These are phyloP conservation scores for Eupristina koningsbergeri DNA, from an alignment of 1,140 invertebrate species.

Conservation along the genomic window DNA sequence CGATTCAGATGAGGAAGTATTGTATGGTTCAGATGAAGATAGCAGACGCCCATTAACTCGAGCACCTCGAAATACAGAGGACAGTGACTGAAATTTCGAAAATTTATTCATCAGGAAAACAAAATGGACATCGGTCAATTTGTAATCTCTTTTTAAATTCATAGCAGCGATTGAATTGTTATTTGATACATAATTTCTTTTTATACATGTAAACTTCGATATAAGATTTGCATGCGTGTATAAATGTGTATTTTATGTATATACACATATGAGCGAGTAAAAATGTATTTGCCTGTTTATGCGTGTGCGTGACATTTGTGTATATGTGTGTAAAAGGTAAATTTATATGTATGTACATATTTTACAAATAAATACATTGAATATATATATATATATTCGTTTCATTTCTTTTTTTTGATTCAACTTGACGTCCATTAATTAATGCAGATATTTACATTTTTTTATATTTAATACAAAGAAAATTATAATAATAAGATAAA, in stretches of 20 bases:
- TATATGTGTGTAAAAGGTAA: no score
- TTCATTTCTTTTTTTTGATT: no score
- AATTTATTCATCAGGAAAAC: background rate
- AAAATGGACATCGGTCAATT: slow-evolving; percentile 9
- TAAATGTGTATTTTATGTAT: slow-evolving; percentile 35
- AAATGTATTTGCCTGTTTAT: background rate
- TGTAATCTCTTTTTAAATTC: background rate
- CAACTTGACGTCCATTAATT: no score
- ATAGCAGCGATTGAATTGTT: background rate
- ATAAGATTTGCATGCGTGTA: background rate
- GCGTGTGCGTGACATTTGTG: background rate
- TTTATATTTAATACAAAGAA: no score
- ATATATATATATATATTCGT: no score
- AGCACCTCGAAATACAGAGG: slow-evolving; percentile 77
- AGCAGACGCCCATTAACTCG: slow-evolving; percentile 82
- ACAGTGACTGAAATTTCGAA: slow-evolving; percentile 76
- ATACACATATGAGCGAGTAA: no score
- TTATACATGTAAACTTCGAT: slow-evolving; percentile 37
- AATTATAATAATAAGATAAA: no score
- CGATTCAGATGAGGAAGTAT: slow-evolving; percentile 97
- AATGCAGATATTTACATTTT: no score
- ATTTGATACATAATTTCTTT: slow-evolving; percentile 49
- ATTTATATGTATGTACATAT: background rate
- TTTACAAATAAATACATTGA: background rate
- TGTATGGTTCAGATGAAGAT: slow-evolving; percentile 94